Conservation (phyloP, 2,113 vertebrate species). For the Neolamprologus cancellatus region DNA sequence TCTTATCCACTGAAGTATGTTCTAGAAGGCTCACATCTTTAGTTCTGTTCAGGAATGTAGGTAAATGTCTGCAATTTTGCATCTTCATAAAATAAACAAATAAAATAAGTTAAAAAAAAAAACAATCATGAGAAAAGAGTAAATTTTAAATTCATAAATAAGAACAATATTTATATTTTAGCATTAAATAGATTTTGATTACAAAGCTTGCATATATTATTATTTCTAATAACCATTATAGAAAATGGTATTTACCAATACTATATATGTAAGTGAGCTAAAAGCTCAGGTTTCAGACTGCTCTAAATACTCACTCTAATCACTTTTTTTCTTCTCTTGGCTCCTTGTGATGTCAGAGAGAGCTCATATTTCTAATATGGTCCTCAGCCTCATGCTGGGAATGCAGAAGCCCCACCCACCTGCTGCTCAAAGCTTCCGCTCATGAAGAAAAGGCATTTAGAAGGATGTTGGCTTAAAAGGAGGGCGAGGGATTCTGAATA, state of each 20-base stretch:
- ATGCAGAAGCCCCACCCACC: neutral
- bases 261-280: neutral
- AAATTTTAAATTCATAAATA: neutral
- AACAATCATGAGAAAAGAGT: neutral
- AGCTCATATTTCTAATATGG: neutral
- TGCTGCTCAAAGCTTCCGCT: neutral
- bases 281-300: neutral
- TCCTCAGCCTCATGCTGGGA: neutral
- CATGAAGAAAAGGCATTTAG: neutral
- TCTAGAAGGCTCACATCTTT: neutral
- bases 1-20: neutral
- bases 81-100: neutral
- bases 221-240: neutral
- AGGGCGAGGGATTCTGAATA: neutral
- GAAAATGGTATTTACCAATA: neutral
- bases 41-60: neutral
- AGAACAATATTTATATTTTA: neutral
- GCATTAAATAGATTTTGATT: neutral
- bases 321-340: neutral
- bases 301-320: neutral
- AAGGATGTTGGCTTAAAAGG: neutral
- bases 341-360: neutral
- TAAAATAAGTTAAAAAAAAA: fast-evolving
- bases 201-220: neutral
- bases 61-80: neutral